Evolutionary conservation across 1,140 invertebrate genomes (phyloP), one percentile per base, ranked within the genome.

Genomic region (Amphibalanus amphitrite): DNA sequence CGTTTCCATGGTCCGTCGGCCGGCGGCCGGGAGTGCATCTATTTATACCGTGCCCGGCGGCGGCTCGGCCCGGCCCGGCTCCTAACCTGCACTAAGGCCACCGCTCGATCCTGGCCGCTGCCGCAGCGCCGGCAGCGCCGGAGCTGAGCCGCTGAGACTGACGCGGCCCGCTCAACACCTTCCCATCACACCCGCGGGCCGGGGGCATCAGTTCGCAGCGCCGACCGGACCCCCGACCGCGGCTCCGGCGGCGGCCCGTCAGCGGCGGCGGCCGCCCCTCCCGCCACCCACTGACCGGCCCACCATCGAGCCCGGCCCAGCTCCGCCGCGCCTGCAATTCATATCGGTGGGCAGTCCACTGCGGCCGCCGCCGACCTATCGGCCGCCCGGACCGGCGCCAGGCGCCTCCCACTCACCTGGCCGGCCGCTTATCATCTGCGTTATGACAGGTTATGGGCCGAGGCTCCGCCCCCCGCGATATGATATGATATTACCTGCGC

Each of bases 401-500:
- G 47, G 47, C 47, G 47, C 47, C 47, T 59, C 47, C 47, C 47
- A 13, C 47, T 59, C 17, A 59, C 47, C 47, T 59, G 47, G 47
- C 47, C 4, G 47, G 47, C 47, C 47, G 47, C 47, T 59, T 59
- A 59, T 59, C 47, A 59, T 59, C 10, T 20, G 13, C 47, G 47
- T 59, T 59, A 59, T 59, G 47, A 59, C 47, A 59, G 47, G 6
- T 59, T 59, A 59, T 59, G 47, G 13, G 17, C 10, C 47, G 10
- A 59, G 47, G 47, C 47, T 59, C 47, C 47, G 47, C 47, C 47
- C 17, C 47, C 47, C 20, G 47, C 47, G 47, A 59, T 59, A 59
- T 59, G 47, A 59, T 59, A 59, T 59, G 47, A 59, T 59, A 59
- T 59, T 59, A 59, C 47, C 47, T 59, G 47, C 47, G 47, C 47